These are phyloP conservation scores for Muntiacus reevesi DNA, from an alignment of 2,113 vertebrate species.

Conservation along the genomic window DNA sequence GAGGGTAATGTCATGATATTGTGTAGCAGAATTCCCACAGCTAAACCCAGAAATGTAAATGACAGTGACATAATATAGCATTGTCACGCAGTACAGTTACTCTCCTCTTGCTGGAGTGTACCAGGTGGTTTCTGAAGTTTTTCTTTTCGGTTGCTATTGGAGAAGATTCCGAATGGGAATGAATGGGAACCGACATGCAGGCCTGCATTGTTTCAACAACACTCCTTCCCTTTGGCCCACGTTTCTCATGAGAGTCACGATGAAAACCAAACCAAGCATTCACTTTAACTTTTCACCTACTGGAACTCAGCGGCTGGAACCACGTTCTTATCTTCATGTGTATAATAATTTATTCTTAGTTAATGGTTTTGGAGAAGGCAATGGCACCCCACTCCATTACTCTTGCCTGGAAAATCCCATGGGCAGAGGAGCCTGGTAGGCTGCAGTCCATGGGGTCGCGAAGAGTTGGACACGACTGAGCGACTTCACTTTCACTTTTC, in stretches of 20 bases:
- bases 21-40: slow-evolving; percentile 49
- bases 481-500: too few relatives aligned
- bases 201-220: background rate
- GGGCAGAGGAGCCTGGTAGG: too few relatives aligned
- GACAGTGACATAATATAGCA: background rate
- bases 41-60: slow-evolving; percentile 6
- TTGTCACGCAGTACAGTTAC: background rate
- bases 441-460: too few relatives aligned
- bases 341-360: background rate
- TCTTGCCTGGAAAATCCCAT: too few relatives aligned
- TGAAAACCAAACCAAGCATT: background rate
- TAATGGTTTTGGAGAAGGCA: background rate
- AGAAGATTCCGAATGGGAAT: background rate
- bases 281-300: background rate
- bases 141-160: background rate
- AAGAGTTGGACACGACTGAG: too few relatives aligned
- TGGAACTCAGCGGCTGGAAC: background rate
- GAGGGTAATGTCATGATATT: background rate
- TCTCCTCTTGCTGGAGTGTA: background rate
- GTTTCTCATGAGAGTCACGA: background rate
- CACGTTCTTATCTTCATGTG: background rate
- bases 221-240: background rate
- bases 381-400: too few relatives aligned
- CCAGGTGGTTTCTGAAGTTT: background rate
- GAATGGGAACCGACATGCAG: background rate